Base-by-base conservation (phyloP, 2,113 vertebrate genomes). In the Chaenocephalus aceratus region DNA sequence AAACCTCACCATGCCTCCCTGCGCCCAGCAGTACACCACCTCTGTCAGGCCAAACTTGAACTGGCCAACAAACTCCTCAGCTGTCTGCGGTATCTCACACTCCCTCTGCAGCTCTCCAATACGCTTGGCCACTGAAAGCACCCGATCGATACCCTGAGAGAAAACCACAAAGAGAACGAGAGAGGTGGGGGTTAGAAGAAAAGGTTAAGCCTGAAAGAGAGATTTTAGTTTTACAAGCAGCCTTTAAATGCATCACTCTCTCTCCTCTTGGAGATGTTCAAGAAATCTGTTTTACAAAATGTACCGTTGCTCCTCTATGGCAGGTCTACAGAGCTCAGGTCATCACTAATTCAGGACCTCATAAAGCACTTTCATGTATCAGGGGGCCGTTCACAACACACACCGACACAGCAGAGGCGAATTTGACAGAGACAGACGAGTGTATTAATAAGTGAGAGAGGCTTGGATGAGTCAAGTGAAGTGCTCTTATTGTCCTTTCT, bases 11-110 rank as follows among this genome's bases (percentile, higher is more conserved):
- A 97, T 96, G 88, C 97, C 97, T 72, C n/a, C n/a, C 96, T 92
- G 83, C n/a, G 97, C 97, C 97, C 97, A 98, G 93, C 97, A 97
- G 74, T 97, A 97, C 30, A 98, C 97, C 75, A 98, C 97, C 84
- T 98, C 97, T 0, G 96, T 96, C 92, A 98, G 94, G 30, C 97
- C 96, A n/a, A 98, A 98, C 84, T 97, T 97, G 83, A 96, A 95
- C 92, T 98, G 96, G n/a, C 94, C 95, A 16, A 97, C 96, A 74
- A 95, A 97, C 57, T 98, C 97, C 82, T 98, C 96, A 4, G 95
- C 94, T 0, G 96, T 95, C 93, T 98, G 96, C 1, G 89, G 79
- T 67, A 98, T 91, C 49, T 95, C 96, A 80, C 96, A 97, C 4
- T 97, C 95, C 71, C 87, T 91, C 92, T 98, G 97, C 73, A 97